A percentile compares a stretch with the other conserved stretches of the same genome.
Conservation (phyloP, 2,888 invertebrate species). For the Odontothrips loti region DNA sequence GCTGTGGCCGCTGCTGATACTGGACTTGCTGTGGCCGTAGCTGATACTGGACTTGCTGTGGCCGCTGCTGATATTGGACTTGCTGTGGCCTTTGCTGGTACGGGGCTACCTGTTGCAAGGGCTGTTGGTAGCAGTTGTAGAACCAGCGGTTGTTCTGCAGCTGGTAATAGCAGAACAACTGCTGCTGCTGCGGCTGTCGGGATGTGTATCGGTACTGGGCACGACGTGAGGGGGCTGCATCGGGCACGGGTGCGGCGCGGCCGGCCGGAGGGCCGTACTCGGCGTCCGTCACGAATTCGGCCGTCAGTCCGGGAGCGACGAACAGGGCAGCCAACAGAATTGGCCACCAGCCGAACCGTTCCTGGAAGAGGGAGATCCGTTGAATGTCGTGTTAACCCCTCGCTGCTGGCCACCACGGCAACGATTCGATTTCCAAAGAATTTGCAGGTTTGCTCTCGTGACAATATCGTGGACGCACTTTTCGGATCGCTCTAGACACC, state of each 20-base stretch:
- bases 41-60: neutral
- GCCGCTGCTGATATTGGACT: neutral
- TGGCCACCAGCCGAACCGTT: neutral
- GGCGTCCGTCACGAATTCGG: neutral
- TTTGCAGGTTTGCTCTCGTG: neutral
- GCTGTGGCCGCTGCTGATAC: neutral
- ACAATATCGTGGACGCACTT: neutral
- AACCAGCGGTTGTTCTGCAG: neutral
- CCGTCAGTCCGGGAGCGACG: neutral
- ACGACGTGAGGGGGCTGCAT: slow-evolving; percentile 36
- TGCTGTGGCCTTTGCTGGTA: neutral
- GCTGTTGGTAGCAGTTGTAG: neutral
- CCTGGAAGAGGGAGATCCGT: neutral
- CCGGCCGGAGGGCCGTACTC: neutral
- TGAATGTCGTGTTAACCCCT: neutral
- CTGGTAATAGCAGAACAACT: neutral
- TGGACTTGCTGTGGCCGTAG: neutral
- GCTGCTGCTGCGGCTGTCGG: neutral
- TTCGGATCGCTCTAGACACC: neutral
- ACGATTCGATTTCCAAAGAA: neutral
- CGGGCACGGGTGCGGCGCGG: neutral
- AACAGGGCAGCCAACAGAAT: neutral
- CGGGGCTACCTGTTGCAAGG: neutral
- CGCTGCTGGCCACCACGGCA: neutral
- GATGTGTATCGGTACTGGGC: neutral